phyloP scores from a whole-genome alignment of 2,797 vertebrate species.

The Eulemur mongoz region DNA sequence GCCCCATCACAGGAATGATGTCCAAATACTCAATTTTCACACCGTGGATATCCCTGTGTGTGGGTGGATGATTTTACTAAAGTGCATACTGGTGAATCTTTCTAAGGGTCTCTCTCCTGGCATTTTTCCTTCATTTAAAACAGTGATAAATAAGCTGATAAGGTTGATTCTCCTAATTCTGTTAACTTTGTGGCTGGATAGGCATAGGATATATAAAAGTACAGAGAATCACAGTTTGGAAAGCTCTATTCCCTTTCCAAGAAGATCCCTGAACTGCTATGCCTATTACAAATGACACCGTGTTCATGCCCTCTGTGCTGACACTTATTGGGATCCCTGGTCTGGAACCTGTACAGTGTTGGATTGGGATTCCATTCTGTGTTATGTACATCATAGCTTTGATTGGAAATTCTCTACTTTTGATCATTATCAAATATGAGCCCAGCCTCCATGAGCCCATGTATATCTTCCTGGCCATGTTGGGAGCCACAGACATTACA shows the following conservation, averaged over 20 bases:
- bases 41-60: neutral
- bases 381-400: conserved; percentile 37
- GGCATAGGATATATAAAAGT: neutral
- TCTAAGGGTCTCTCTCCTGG: neutral
- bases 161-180: neutral
- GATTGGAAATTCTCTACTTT: conserved; percentile 45
- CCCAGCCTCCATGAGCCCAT: conserved; percentile 46
- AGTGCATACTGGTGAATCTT: neutral
- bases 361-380: conserved; percentile 65
- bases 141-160: neutral
- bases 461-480: conserved; percentile 56
- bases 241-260: neutral
- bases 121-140: neutral
- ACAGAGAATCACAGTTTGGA: neutral
- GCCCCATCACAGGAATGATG: neutral
- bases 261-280: neutral
- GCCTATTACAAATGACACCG: neutral
- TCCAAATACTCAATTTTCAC: neutral
- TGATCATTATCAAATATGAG: conserved; percentile 60
- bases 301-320: neutral
- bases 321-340: conserved; percentile 11
- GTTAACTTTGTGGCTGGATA: neutral
- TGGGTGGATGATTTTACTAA: neutral
- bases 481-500: conserved; percentile 78
- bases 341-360: conserved; percentile 18